Evolutionary conservation across 2,888 invertebrate species (phyloP), one percentile per base, ranked within the genome.

Genomic region (Pseudanteris insignis): DNA sequence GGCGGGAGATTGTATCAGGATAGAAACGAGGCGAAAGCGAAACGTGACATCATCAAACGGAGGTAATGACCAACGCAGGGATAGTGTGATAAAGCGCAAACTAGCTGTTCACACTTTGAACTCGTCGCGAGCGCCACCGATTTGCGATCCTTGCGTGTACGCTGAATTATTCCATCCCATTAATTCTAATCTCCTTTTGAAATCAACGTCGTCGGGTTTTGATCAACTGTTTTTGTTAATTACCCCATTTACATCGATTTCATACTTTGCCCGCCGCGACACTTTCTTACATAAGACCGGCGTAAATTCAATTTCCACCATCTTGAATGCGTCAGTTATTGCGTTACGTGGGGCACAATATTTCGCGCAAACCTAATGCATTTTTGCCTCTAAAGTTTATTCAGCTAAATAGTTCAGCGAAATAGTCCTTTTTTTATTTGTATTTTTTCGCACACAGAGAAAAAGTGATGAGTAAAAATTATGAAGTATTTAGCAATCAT

Each of bases 11-110:
- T 73, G 74, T 74, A 72, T 69, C 69, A 68, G 71, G 72, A 66
- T 75, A 71, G 70, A 77, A 76, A 76, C 73, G 74, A 75, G 74
- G 72, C 71, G 70, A 71, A 71, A 74, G 73, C 71, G 75, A 72
- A 72, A 74, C 74, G 73, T 73, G 57, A 76, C 74, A 72, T 72
- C 72, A 70, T 70, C 72, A 69, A 73, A 73, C 73, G 71, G 70
- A 74, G 62, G 74, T 77, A 76, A 77, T 77, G 75, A 72, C 74
- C 70, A 76, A 73, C 72, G 71, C 70, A 70, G 67, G 67, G 70
- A 73, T 72, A 74, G 70, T 71, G 67, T 67, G 77, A 74, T 74
- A 72, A 72, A 70, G 70, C 67, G 68, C 67, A 75, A 74, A 77
- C 72, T 73, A 72, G 69, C 71, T 74, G 57, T 62, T 67, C 66